Evolutionary conservation across 2,797 vertebrate species (phyloP).

Genomic region (Coendou prehensilis): DNA sequence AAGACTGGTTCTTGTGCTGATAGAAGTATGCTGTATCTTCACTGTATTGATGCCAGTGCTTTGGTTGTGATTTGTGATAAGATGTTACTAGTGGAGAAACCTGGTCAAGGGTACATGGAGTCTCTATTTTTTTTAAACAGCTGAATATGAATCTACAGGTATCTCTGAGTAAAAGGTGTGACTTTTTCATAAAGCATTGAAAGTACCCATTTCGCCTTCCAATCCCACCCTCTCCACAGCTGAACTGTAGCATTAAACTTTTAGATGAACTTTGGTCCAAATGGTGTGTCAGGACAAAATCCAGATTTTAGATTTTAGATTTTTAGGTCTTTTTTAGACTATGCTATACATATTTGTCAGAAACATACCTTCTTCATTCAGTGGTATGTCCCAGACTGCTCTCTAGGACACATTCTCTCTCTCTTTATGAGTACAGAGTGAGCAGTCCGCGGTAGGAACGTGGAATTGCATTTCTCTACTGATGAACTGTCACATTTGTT

Average conservation of each 20-base stretch:
- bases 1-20: background rate
- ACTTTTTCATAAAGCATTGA: background rate
- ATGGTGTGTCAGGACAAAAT: background rate
- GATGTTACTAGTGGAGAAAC: background rate
- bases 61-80: background rate
- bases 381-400: background rate
- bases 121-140: background rate
- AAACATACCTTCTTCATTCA: background rate
- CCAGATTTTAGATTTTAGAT: background rate
- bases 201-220: background rate
- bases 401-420: background rate
- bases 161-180: background rate
- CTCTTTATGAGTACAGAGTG: background rate
- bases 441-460: background rate
- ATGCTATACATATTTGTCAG: background rate
- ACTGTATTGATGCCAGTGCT: background rate
- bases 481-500: background rate
- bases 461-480: background rate
- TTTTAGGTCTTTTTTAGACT: background rate
- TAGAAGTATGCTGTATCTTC: background rate
- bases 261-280: background rate
- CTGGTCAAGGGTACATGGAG: background rate
- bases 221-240: background rate
- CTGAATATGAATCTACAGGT: background rate
- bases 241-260: background rate